Base-by-base conservation (phyloP, 2,888 invertebrate species). In the Cephus sareptanus region DNA sequence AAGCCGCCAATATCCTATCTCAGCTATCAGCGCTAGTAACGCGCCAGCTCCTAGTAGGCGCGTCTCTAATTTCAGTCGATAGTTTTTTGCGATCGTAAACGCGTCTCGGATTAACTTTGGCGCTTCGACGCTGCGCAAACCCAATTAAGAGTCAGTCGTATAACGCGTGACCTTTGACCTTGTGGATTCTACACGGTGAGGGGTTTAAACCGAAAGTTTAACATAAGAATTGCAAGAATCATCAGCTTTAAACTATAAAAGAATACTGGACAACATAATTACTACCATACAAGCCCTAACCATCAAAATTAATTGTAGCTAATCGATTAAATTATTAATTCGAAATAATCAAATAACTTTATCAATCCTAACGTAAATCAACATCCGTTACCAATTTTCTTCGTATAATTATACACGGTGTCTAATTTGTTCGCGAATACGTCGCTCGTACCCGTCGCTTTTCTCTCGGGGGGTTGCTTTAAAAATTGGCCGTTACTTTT, bases 71-170 rank as follows among this genome's bases (percentile, higher is more conserved):
- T 91, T 90, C 91, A 85, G 83, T 87, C 87, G 89, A 89, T 89
- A 88, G 88, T 89, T 90, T 91, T 90, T 89, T 90, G 88, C 88
- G 85, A 88, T 90, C 90, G 88, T 91, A 90, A 91, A 90, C 85
- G 88, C 84, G 85, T 83, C 84, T 84, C 83, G 81, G 86, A 89
- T 90, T 89, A 88, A 89, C 89, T 88, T 86, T 84, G 81, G 80
- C 84, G 85, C 83, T 81, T 85, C 80, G 79, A 75, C 78, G 77
- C 76, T 68, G 80, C 79, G 77, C 80, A 83, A 87, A 88, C 82
- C 86, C 85, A 87, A 87, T 88, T 87, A 86, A 86, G 83, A 82
- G 80, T 74, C 80, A 82, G 79, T 83, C 84, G 82, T 86, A 87
- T 85, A 84, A 84, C 79, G 80, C 76, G 79, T 81, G 82, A 79